Evolutionary conservation across 2,113 vertebrate species (phyloP), one percentile per base, ranked within the genome.

Genomic region (Formicarius rufipectus): DNA sequence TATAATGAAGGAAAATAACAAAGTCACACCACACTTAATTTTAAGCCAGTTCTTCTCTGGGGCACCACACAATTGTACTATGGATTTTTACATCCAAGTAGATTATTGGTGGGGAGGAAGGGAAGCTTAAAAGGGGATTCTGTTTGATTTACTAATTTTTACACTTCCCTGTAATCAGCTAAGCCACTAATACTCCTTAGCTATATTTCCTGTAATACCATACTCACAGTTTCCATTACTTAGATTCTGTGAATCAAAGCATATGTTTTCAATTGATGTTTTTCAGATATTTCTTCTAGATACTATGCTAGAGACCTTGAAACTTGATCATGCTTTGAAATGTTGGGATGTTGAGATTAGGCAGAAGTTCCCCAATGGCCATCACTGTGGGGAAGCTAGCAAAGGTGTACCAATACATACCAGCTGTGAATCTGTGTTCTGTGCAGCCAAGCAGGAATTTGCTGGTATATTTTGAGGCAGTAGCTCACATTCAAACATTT

Each of bases 51-150:
- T 85, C 22, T 63, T 92, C 33, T 63, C 31, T 62, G 30, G 31
- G n/a, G 13, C 44, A 89, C 42, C n/a, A 53, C 16, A 27, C 12
- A 60, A 20, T 39, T 22, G 9, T 71, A 28, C 12, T 31, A 33
- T 18, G 33, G 16, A 39, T 78, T 87, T 78, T 71, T 47, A 58
- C 12, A 63, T 7, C 13, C 28, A 14, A 35, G 30, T 18, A 31
- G 23, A 59, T 67, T 53, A 75, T 4, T 0, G 0, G 5, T 42
- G 14, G 3, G 4, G 13, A 47, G 27, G 25, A 53, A 2, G 3
- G 17, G 9, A 89, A 79, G 12, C 28, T 75, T 74, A 22, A 63
- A 58, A 55, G 9, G 11, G 18, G 4, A 40, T 72, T 88, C 22
- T 67, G 2, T 31, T 79, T 68, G 9, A 52, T 89, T 76, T 77